Evolutionary conservation across 1,140 invertebrate genomes (phyloP), one percentile per base, ranked within the genome.

Genomic region (Drosophila ironensis): DNA sequence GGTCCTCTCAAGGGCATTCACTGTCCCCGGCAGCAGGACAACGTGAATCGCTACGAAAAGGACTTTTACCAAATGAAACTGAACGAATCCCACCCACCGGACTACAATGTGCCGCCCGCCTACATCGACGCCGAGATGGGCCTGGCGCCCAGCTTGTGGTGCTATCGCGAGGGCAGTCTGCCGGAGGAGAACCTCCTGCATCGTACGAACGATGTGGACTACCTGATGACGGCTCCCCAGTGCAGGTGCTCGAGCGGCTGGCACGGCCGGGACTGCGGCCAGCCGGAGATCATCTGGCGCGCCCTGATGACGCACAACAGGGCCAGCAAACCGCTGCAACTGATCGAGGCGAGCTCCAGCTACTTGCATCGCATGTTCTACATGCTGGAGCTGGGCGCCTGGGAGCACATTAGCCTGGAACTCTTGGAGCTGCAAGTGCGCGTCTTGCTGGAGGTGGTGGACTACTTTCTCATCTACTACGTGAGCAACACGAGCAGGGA

Each of bases 211-310:
- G 59, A 70, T 16, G 40, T 76, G 25, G 71, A 87, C 37, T 68
- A 80, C 35, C 20, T 82, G 11, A 44, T 61, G 54, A 53, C 46
- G 2, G 74, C 57, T 24, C 48, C 91, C 51, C 91, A 91, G 64
- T 93, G 93, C 68, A 82, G 90, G 2, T 94, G 93, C 70, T 88
- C 91, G 40, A 90, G 87, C 22, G 92, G 92, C 4, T 94, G 93
- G 92, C 93, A 94, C 72, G 93, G 93, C 1, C 84, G 90, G 0
- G 93, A 94, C 45, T 94, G 93, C 84, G 93, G 93, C 8, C 93
- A 93, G 68, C 93, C 93, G 2, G 93, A 94, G 80, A 92, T 94
- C 2, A 92, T 93, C 2, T 94, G 93, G 92, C 91, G 93, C 12
- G 93, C 93, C 0, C 91, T 94, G 17, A 91, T 94, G 90, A 92